Conservation (phyloP, 1,140 invertebrate species). For the Anoplolepis gracilipes region DNA sequence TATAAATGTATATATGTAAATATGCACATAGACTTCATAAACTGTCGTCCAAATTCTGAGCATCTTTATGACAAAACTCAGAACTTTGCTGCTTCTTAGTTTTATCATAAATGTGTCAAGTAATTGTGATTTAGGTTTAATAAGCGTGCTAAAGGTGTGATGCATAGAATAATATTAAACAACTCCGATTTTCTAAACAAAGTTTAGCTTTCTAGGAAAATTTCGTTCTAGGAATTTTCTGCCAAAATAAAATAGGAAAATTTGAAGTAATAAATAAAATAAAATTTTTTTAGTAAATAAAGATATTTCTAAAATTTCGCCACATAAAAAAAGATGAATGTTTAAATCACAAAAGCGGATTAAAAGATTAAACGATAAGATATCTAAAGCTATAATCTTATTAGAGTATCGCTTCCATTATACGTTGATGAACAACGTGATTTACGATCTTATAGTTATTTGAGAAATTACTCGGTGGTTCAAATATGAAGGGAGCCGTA, state of each 20-base stretch:
- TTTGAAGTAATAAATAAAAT: not conserved
- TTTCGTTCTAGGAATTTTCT: not conserved
- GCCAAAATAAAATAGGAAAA: not conserved
- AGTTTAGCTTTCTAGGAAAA: not conserved
- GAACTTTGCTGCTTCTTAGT: conserved; percentile 1
- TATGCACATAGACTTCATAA: not conserved
- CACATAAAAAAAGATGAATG: not conserved
- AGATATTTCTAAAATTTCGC: not conserved
- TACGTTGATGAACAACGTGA: not conserved
- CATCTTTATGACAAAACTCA: not conserved
- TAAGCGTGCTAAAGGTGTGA: not conserved
- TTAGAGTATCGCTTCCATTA: not conserved
- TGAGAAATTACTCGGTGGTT: not conserved
- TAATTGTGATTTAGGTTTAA: not conserved
- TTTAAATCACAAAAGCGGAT: not conserved
- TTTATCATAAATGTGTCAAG: conserved; percentile 1
- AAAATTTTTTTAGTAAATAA: not conserved
- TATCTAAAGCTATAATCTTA: not conserved
- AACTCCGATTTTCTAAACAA: not conserved
- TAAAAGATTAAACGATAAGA: conserved; percentile 8
- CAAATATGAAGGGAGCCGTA: not conserved
- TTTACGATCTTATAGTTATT: not conserved
- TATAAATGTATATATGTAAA: too few species aligned
- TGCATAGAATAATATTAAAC: not conserved
- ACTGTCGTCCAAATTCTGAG: not conserved